phyloP scores from a whole-genome alignment of 1,140 invertebrate species.

The Diorhabda sublineata region DNA sequence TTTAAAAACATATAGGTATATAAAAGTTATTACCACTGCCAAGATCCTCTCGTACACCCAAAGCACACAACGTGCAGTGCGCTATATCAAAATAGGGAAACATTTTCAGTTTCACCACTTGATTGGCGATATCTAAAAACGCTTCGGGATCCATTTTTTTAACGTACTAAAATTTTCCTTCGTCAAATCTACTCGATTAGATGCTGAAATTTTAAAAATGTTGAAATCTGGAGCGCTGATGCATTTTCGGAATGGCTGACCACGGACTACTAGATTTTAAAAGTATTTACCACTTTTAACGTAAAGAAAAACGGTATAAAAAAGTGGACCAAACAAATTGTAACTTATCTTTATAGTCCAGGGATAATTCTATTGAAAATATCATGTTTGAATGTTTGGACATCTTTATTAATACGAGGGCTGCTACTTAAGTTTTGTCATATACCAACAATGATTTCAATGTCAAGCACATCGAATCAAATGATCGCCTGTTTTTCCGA shows the following conservation, averaged over 20 bases:
- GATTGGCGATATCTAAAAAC: constrained; percentile 95
- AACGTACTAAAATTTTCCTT: neutral
- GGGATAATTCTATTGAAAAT: too few relatives aligned
- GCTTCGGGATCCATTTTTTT: constrained; percentile 90
- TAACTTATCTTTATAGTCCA: too few relatives aligned
- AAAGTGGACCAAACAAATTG: too few relatives aligned
- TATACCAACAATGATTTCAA: too few relatives aligned
- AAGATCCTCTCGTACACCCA: constrained; percentile 93
- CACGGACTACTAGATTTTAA: constrained; percentile 27
- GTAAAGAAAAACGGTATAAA: too few relatives aligned
- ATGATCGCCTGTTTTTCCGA: too few relatives aligned
- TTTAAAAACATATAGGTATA: too few relatives aligned
- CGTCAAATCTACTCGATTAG: neutral
- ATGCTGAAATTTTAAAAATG: constrained; percentile 7
- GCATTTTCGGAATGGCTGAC: constrained; percentile 29
- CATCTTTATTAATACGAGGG: too few relatives aligned
- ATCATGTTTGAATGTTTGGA: too few relatives aligned
- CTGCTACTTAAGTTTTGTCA: too few relatives aligned
- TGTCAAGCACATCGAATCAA: too few relatives aligned
- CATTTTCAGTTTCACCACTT: constrained; percentile 98
- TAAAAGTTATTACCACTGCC: constrained; percentile 63
- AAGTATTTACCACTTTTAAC: neutral
- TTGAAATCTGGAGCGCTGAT: constrained; percentile 23
- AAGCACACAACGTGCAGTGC: constrained; percentile 83
- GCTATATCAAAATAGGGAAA: constrained; percentile 99